Percentiles rank a stretch among this genome's conserved stretches.
These are phyloP conservation scores for Percopsis transmontana DNA, from an alignment of 2,113 vertebrate genomes.

Conservation along the genomic window DNA sequence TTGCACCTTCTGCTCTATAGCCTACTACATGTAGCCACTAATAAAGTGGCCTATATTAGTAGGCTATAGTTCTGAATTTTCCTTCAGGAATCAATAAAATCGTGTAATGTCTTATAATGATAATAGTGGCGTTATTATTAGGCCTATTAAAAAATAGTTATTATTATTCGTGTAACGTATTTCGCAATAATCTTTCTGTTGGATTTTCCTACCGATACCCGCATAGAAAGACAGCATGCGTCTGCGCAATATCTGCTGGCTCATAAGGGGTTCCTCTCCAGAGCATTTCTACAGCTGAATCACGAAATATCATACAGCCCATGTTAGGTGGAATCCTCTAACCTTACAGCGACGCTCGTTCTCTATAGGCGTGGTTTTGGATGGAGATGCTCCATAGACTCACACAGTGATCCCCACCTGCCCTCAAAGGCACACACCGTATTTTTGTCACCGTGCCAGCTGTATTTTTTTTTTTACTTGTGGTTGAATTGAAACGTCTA, in stretches of 20 bases:
- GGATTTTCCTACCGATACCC: constrained; percentile 39
- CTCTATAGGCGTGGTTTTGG: constrained; percentile 70
- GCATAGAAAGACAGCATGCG: constrained; percentile 41
- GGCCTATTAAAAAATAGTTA: background rate
- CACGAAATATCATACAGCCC: constrained; percentile 26
- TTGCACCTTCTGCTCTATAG: background rate
- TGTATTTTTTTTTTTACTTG: constrained; percentile 17
- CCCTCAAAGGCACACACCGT: constrained; percentile 50
- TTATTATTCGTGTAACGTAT: background rate
- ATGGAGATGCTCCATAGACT: constrained; percentile 69
- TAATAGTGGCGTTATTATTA: background rate
- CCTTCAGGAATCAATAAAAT: background rate
- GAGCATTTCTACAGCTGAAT: constrained; percentile 52
- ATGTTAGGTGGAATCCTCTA: constrained; percentile 37
- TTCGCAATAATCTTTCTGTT: background rate
- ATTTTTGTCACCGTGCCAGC: constrained; percentile 50
- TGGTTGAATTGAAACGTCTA: constrained; percentile 1
- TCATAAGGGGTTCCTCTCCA: constrained; percentile 36
- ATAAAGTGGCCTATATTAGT: background rate
- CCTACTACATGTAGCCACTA: background rate
- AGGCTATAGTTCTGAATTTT: too few relatives aligned
- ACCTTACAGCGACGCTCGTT: background rate
- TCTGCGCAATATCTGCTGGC: constrained; percentile 59
- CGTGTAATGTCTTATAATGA: background rate
- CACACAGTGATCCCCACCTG: constrained; percentile 74